Conservation (phyloP, 2,113 vertebrate genomes). For the Periophthalmus modestus region DNA sequence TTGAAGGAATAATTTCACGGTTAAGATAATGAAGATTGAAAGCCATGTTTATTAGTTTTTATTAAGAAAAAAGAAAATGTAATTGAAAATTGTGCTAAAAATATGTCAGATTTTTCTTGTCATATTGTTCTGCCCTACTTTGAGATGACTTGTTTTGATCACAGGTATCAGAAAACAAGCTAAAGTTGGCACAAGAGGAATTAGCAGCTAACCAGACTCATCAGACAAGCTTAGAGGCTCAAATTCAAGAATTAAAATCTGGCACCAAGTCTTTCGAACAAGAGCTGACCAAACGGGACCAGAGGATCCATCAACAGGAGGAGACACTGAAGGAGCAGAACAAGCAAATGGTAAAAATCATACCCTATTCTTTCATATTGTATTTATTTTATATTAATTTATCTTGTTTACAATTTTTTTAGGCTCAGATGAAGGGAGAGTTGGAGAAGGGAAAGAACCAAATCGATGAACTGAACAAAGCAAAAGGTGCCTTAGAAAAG, state of each 20-base stretch:
- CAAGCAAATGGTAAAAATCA: slow-evolving; percentile 81
- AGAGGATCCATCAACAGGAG: slow-evolving; percentile 80
- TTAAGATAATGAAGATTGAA: too few species aligned
- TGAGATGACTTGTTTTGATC: not conserved
- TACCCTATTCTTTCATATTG: not conserved
- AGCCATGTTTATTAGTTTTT: too few species aligned
- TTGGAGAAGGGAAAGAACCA: slow-evolving; percentile 85
- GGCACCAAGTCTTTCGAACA: slow-evolving; percentile 77
- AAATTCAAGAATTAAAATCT: slow-evolving; percentile 85
- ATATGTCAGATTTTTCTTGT: not conserved
- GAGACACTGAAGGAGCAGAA: slow-evolving; percentile 80
- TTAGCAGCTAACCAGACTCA: slow-evolving; percentile 86
- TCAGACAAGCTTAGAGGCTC: slow-evolving; percentile 80
- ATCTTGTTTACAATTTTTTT: not conserved
- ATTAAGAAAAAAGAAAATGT: too few species aligned
- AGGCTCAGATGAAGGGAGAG: slow-evolving; percentile 86
- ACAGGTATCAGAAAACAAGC: slow-evolving; percentile 88
- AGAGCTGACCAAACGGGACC: slow-evolving; percentile 79
- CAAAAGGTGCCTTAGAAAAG: slow-evolving; percentile 83
- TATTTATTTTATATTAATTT: not conserved
- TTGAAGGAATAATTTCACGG: too few species aligned
- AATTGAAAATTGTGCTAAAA: too few species aligned
- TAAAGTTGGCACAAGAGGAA: slow-evolving; percentile 88
- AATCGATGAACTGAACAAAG: slow-evolving; percentile 82
- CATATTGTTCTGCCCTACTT: not conserved